Percentiles rank a stretch among this genome's conserved stretches.
phyloP scores from a whole-genome alignment of 1,140 invertebrate species.

The Drosophila parabipectinata region DNA sequence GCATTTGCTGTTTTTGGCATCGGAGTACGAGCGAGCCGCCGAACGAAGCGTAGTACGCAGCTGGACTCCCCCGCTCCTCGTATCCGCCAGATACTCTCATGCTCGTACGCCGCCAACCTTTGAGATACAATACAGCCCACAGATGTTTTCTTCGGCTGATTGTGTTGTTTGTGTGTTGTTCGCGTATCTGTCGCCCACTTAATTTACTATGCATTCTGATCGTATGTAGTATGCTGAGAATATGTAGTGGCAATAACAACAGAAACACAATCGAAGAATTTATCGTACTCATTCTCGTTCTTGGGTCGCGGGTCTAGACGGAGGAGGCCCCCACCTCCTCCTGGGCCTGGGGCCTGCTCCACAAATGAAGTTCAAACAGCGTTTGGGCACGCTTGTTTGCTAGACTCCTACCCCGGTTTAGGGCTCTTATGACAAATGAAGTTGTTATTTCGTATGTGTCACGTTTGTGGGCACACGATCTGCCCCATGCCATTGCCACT shows the following conservation, averaged over 20 bases:
- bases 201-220: constrained; percentile 59
- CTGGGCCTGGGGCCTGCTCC: constrained; percentile 18
- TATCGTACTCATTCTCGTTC: constrained; percentile 41
- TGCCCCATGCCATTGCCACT: constrained; percentile 6
- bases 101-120: not conserved
- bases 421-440: constrained; percentile 59
- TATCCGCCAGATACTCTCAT: not conserved
- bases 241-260: constrained; percentile 13
- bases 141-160: constrained; percentile 35
- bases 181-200: constrained; percentile 49
- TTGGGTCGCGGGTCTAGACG: constrained; percentile 9
- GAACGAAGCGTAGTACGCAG: constrained; percentile 2
- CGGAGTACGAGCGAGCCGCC: not conserved
- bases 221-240: constrained; percentile 7
- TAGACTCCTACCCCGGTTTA: constrained; percentile 16
- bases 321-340: not conserved
- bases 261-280: constrained; percentile 38
- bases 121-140: constrained; percentile 19
- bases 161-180: constrained; percentile 19
- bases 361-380: constrained; percentile 69
- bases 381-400: constrained; percentile 65
- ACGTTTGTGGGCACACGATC: constrained; percentile 67
- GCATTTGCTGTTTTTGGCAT: constrained; percentile 49
- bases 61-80: constrained; percentile 15
- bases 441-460: constrained; percentile 69